Percentiles rank a stretch among this genome's conserved stretches.
Conservation (phyloP, 2,888 invertebrate species). For the Xestobium rufovillosum region DNA sequence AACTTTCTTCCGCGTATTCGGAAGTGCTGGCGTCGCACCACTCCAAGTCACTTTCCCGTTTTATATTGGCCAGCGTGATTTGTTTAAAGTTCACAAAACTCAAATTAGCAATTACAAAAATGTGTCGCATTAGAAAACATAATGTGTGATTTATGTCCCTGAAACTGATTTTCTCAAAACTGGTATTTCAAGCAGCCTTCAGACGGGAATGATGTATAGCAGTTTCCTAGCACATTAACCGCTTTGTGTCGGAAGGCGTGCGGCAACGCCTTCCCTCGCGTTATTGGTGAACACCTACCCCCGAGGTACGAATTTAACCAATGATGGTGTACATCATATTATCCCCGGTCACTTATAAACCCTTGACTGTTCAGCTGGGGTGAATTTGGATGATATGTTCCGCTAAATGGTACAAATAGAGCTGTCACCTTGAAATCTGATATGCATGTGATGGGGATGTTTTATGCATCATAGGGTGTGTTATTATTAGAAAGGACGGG, state of each 20-base stretch:
- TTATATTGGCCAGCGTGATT: conserved; percentile 39
- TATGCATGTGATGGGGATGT: conserved; percentile 29
- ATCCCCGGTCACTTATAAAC: conserved; percentile 12
- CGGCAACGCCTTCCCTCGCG: neutral
- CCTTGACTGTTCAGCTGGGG: conserved; percentile 28
- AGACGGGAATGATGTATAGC: too few species aligned
- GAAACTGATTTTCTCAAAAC: too few species aligned
- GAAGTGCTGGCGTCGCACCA: conserved; percentile 36
- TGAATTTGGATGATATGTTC: conserved; percentile 23
- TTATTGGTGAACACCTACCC: neutral
- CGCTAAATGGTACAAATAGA: conserved; percentile 36
- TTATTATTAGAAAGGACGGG: too few species aligned
- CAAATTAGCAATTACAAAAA: too few species aligned
- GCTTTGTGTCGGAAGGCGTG: neutral
- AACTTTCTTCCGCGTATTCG: conserved; percentile 32
- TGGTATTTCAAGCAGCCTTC: too few species aligned
- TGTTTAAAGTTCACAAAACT: too few species aligned
- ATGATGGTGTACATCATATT: conserved; percentile 4
- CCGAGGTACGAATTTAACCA: too few species aligned
- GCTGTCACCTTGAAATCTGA: conserved; percentile 39
- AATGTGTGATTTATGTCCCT: neutral
- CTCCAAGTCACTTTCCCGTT: conserved; percentile 38
- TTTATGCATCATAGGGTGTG: conserved; percentile 2
- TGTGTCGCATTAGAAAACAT: neutral
- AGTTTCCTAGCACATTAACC: conserved; percentile 9